These are phyloP conservation scores for Lochmaea crataegi DNA, from an alignment of 2,888 invertebrate genomes.

Conservation along the genomic window DNA sequence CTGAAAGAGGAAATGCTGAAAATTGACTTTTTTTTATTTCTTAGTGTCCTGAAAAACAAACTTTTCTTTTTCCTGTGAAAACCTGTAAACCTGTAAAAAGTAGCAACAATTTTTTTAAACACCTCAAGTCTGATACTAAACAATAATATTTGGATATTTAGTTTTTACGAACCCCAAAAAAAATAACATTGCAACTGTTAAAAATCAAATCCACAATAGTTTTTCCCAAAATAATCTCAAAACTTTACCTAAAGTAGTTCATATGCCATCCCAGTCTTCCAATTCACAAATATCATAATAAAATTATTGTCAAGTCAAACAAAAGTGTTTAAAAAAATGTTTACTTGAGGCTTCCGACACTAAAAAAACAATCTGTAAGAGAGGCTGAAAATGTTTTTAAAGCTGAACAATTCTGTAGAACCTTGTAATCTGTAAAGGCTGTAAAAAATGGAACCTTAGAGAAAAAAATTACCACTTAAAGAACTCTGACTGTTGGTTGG, in stretches of 20 bases:
- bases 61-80: constrained; percentile 20
- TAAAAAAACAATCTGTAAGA: constrained; percentile 29
- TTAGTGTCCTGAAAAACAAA: constrained; percentile 22
- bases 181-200: no score
- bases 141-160: background rate
- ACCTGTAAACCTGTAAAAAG: constrained; percentile 37
- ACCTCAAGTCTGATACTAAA: background rate
- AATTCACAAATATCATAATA: background rate
- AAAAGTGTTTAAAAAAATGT: constrained; percentile 25
- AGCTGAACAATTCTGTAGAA: constrained; percentile 37
- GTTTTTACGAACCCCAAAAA: no score
- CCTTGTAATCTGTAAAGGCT: constrained; percentile 52
- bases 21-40: constrained; percentile 15
- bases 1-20: constrained; percentile 20
- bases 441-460: constrained; percentile 46
- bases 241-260: no score
- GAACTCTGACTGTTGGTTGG: constrained; percentile 50
- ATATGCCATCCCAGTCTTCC: background rate
- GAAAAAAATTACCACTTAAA: constrained; percentile 33
- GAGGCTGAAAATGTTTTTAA: constrained; percentile 33
- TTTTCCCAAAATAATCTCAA: no score
- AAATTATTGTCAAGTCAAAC: constrained; percentile 13
- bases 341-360: constrained; percentile 6
- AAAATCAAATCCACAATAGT: no score
- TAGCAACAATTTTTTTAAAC: constrained; percentile 14